These are phyloP conservation scores for Thecocarcelia acutangulata DNA, from an alignment of 2,888 invertebrate genomes.

Conservation along the genomic window DNA sequence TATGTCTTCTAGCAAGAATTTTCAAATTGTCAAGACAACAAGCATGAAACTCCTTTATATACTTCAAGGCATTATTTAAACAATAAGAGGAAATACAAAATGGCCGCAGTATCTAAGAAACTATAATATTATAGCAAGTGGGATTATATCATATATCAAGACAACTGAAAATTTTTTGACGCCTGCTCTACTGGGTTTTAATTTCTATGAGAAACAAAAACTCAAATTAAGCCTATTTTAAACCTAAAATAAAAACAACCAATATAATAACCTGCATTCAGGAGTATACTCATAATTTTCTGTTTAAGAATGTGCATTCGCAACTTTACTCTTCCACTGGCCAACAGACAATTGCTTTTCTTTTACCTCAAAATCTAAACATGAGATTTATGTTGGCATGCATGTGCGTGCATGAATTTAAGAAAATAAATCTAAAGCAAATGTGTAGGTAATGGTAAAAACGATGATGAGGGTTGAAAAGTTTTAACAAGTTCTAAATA, in stretches of 20 bases:
- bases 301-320: no score
- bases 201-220: constrained; percentile 12
- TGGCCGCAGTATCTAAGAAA: no score
- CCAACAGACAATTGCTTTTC: constrained; percentile 13
- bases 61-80: no score
- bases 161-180: no score
- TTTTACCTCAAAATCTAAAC: neutral
- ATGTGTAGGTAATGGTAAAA: constrained; percentile 38
- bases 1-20: no score
- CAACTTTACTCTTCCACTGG: constrained; percentile 3
- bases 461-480: constrained; percentile 60
- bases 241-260: constrained; percentile 27
- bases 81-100: no score
- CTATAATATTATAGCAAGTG: no score
- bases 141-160: no score
- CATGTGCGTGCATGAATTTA: neutral
- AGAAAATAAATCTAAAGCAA: constrained; percentile 36
- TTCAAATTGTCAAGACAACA: no score
- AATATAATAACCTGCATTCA: constrained; percentile 29
- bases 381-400: neutral
- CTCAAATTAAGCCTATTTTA: no score
- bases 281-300: neutral
- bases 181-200: no score
- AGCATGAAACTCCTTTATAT: no score
- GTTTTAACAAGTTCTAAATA: constrained; percentile 34